Evolutionary conservation across 2,797 vertebrate species (phyloP).

Genomic region (Lophius americanus): DNA sequence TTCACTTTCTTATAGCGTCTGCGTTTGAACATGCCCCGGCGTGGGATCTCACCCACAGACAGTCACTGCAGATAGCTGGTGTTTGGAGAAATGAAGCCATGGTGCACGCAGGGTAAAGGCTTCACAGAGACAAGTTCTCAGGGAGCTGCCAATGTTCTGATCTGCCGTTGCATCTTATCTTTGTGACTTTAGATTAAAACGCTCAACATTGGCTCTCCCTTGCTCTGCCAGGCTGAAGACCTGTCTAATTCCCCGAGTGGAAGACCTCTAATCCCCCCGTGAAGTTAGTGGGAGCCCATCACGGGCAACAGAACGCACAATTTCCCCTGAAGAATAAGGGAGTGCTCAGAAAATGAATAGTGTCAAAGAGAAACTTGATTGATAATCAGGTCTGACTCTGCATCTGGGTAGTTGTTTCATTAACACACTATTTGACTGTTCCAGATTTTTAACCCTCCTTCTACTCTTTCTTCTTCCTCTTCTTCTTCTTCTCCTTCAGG

Average conservation of each 20-base stretch:
- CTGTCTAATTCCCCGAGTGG: conserved; percentile 82
- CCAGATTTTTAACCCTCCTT: conserved; percentile 17
- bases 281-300: conserved; percentile 75
- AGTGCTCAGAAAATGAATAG: conserved; percentile 61
- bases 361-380: conserved; percentile 56
- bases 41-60: conserved; percentile 71
- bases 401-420: conserved; percentile 33
- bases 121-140: conserved; percentile 75
- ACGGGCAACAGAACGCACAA: conserved; percentile 53
- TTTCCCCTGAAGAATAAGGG: conserved; percentile 45
- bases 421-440: conserved; percentile 33
- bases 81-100: conserved; percentile 73
- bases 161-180: conserved; percentile 84
- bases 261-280: conserved; percentile 82
- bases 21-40: conserved; percentile 72
- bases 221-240: conserved; percentile 77
- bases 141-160: conserved; percentile 80
- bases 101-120: conserved; percentile 71
- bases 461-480: conserved; percentile 31
- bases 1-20: conserved; percentile 64
- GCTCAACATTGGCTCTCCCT: conserved; percentile 71
- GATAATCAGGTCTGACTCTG: conserved; percentile 62
- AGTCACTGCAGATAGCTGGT: conserved; percentile 69
- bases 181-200: conserved; percentile 81
- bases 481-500: conserved; percentile 42